Base-by-base conservation (phyloP, 2,888 invertebrate species). In the Hirudinaria manillensis region DNA sequence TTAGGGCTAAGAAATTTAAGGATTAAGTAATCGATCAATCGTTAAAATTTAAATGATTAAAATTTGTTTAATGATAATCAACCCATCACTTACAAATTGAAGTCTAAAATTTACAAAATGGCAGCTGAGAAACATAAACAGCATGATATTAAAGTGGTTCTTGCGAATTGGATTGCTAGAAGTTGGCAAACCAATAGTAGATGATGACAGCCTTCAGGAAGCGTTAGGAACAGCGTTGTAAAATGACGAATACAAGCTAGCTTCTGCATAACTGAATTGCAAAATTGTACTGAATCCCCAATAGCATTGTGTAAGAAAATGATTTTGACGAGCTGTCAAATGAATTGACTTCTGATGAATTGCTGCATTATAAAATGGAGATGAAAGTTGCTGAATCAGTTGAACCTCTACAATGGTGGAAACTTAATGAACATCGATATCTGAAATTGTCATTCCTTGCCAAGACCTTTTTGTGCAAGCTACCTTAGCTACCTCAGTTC, bases 131-230 rank as follows among this genome's bases (percentile, higher is more conserved):
- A n/a, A n/a, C n/a, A n/a, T n/a, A n/a, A n/a, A n/a, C n/a, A n/a
- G n/a, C n/a, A n/a, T n/a, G n/a, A n/a, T n/a, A n/a, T n/a, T n/a
- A n/a, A n/a, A n/a, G n/a, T n/a, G n/a, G n/a, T n/a, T n/a, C n/a
- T n/a, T n/a, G n/a, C n/a, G n/a, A n/a, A n/a, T n/a, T n/a, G n/a
- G n/a, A n/a, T n/a, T n/a, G n/a, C n/a, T n/a, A n/a, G n/a, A n/a
- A n/a, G n/a, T n/a, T n/a, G n/a, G n/a, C n/a, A n/a, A n/a, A 66
- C 24, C 66, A 66, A 66, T 66, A 66, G 66, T 66, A 66, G 66
- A 66, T 66, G 66, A 66, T 13, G 66, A 27, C 29, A 24, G 29
- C 29, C 66, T 66, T 66, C 66, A 66, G 66, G 66, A 66, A 66
- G 66, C 24, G 24, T 24, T 66, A 66, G 10, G 66, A 24, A 66